Base-by-base conservation (phyloP, 1,140 invertebrate species). In the Drosophila micromelanica region DNA sequence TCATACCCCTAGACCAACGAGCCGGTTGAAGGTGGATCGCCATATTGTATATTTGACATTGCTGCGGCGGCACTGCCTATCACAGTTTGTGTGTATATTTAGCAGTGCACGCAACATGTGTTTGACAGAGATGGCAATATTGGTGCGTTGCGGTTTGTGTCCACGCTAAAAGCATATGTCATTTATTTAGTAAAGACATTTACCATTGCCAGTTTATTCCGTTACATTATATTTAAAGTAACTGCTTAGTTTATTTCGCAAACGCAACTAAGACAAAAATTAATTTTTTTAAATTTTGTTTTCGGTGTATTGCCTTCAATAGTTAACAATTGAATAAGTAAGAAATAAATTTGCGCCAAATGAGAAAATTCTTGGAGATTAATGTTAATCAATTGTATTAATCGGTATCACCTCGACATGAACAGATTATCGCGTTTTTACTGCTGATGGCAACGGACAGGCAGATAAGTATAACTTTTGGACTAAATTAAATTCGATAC, bases 1-100 rank as follows among this genome's bases (percentile, higher is more conserved):
- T 87, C 84, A 87, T 87, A 87, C 84, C 84, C 87, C 84, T 87
- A 87, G 84, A 87, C 84, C 84, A 87, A 87, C 84, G 84, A 87
- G 84, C 84, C 84, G 15, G 73, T 82, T 87, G 69, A 76, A 76
- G 43, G 42, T 49, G 37, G 40, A 70, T 20, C 67, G 84, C 65
- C 68, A 56, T 45, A 70, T 74, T 74, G 71, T 69, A 38, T 62
- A 61, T 57, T 69, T 73, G 7, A 54, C 46, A 13, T 52, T 72
- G 61, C 61, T 56, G 61, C 52, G 27, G 5, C 38, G 27, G 30
- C 30, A 11, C 37, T 32, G 30, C 4, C 11, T 45, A 9, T 13
- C 32, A 17, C 17, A 27, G 5, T 23, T 40, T 38, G 17, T 9
- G 13, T 52, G 38, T 51, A 32, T 46, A 23, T 52, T 30, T 13